Conservation (phyloP, 2,888 invertebrate genomes). For the Sinhomidia bicolor region DNA sequence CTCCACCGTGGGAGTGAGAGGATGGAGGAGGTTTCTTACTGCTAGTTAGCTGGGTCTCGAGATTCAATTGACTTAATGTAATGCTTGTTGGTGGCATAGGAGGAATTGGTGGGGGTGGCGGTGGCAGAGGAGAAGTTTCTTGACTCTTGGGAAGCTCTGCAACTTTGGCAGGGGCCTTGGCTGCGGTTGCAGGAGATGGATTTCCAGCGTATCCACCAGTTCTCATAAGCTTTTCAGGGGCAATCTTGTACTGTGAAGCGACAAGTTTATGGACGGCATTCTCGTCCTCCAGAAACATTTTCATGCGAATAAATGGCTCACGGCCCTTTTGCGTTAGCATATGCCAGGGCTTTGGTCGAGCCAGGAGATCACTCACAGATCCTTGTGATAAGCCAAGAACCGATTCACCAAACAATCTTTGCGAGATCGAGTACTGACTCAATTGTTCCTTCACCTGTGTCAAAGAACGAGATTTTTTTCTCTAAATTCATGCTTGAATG, state of each 20-base stretch:
- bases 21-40: constrained; percentile 76
- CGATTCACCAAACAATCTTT: constrained; percentile 97
- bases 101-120: constrained; percentile 84
- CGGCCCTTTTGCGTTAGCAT: constrained; percentile 95
- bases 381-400: constrained; percentile 98
- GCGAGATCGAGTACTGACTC: constrained; percentile 98
- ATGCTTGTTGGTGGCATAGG: constrained; percentile 84
- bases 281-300: constrained; percentile 98
- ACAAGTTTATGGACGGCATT: constrained; percentile 97
- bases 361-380: constrained; percentile 98
- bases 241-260: constrained; percentile 98
- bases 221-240: constrained; percentile 98
- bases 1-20: constrained; percentile 67
- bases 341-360: constrained; percentile 99
- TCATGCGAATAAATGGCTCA: constrained; percentile 98
- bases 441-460: constrained; percentile 93
- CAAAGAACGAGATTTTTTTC: constrained; percentile 40
- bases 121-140: constrained; percentile 83
- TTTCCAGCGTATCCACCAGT: constrained; percentile 95
- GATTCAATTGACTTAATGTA: constrained; percentile 58
- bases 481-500: background rate
- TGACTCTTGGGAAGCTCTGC: constrained; percentile 79
- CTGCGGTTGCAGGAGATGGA: constrained; percentile 83
- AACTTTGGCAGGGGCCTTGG: constrained; percentile 79
- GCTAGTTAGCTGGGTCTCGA: constrained; percentile 66